Conservation (phyloP, 2,113 vertebrate species). For the Rallus limicola region DNA sequence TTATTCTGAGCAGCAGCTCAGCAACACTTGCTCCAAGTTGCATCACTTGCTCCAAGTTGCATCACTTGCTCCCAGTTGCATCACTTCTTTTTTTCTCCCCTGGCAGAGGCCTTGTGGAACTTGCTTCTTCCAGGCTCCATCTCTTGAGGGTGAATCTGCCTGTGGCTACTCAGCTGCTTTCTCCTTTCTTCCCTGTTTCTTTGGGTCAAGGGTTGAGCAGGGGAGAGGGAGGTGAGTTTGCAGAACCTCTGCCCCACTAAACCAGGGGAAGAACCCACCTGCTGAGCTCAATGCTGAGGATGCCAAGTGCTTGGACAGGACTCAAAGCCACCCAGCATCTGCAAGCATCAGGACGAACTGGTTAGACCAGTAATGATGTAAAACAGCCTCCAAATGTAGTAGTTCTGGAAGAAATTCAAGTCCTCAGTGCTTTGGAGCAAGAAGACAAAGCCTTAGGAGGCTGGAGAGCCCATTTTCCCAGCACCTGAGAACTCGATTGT, state of each 20-base stretch:
- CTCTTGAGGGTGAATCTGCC: background rate
- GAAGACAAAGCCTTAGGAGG: background rate
- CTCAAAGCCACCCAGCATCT: background rate
- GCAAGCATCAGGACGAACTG: background rate
- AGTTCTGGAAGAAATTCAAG: background rate
- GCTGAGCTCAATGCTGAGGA: background rate
- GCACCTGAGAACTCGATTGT: background rate
- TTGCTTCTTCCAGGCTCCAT: background rate
- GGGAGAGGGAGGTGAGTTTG: background rate
- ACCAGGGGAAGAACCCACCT: background rate
- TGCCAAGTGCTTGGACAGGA: background rate
- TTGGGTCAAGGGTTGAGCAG: rapidly evolving
- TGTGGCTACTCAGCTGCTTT: background rate
- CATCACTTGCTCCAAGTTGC: constrained; percentile 52
- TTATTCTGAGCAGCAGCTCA: background rate
- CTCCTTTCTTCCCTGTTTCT: background rate
- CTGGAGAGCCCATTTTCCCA: background rate
- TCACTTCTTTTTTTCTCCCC: background rate
- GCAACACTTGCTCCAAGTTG: constrained; percentile 31
- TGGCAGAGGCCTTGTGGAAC: background rate
- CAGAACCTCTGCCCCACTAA: background rate
- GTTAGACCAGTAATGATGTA: background rate
- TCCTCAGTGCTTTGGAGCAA: rapidly evolving
- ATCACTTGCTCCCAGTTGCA: constrained; percentile 52
- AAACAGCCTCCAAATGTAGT: background rate